A percentile compares a stretch with the other conserved stretches of the same genome.
Evolutionary conservation across 2,888 invertebrate genomes (phyloP).

Genomic region (Corbicula japonica): DNA sequence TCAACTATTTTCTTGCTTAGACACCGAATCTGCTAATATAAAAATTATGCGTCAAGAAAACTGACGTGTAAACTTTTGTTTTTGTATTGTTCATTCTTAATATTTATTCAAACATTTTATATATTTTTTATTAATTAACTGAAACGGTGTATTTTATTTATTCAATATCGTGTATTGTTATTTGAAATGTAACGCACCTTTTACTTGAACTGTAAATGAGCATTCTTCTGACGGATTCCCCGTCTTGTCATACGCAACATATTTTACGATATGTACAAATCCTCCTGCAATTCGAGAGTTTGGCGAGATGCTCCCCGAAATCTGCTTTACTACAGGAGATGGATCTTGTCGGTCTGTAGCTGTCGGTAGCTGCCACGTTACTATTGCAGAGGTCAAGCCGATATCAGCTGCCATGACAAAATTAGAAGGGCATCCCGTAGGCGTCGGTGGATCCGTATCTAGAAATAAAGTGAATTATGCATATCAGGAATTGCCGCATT

Average conservation of each 20-base stretch:
- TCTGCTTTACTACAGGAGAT: not conserved
- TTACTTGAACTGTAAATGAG: not conserved
- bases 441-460: slow-evolving; percentile 8
- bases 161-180: too few relatives aligned
- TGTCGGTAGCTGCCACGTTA: slow-evolving; percentile 1
- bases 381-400: slow-evolving; percentile 5
- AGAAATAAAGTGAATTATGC: not conserved
- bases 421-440: not conserved
- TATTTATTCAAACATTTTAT: too few relatives aligned
- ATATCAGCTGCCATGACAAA: not conserved
- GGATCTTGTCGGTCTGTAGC: slow-evolving; percentile 10
- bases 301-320: not conserved
- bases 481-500: too few relatives aligned
- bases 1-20: too few relatives aligned
- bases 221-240: slow-evolving; percentile 9
- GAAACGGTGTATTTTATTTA: too few relatives aligned
- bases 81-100: too few relatives aligned
- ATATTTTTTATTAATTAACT: too few relatives aligned
- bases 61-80: too few relatives aligned
- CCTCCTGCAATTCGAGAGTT: not conserved
- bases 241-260: slow-evolving; percentile 1
- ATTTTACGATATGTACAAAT: not conserved
- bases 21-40: too few relatives aligned
- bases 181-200: slow-evolving; percentile 1
- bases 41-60: too few relatives aligned